These are phyloP conservation scores for Lutjanus argentimaculatus DNA, from an alignment of 2,797 vertebrate genomes.

Conservation along the genomic window DNA sequence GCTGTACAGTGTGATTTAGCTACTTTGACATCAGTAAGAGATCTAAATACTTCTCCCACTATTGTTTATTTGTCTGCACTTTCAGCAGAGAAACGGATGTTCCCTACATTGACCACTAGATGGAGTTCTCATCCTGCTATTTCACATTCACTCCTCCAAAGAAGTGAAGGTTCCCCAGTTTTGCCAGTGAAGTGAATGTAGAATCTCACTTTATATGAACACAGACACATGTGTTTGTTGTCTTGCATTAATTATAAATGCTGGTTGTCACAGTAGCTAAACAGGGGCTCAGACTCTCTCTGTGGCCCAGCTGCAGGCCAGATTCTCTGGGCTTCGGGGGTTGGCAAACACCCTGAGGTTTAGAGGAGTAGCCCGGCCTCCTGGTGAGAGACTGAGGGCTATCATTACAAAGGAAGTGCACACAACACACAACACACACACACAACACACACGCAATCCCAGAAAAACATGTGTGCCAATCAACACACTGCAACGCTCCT, in stretches of 20 bases:
- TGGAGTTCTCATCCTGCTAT: constrained; percentile 31
- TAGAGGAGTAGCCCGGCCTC: constrained; percentile 59
- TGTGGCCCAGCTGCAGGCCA: constrained; percentile 70
- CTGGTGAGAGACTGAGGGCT: constrained; percentile 63
- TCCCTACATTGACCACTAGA: constrained; percentile 47
- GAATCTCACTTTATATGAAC: not conserved
- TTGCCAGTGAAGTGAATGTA: not conserved
- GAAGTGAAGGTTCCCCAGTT: not conserved
- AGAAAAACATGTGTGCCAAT: constrained; percentile 9
- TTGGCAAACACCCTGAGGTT: constrained; percentile 68
- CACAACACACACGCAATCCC: not conserved
- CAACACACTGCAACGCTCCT: constrained; percentile 14
- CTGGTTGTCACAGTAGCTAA: constrained; percentile 12
- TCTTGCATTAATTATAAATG: constrained; percentile 31
- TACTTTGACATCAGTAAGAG: not conserved
- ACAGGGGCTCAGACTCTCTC: constrained; percentile 30
- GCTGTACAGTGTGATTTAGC: not conserved
- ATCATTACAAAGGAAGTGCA: constrained; percentile 72
- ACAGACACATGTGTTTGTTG: not conserved
- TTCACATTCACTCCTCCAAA: not conserved
- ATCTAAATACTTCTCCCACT: not conserved
- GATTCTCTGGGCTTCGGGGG: constrained; percentile 49
- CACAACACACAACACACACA: constrained; percentile 31
- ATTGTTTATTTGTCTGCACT: not conserved
- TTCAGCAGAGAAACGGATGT: not conserved